These are phyloP conservation scores for zebrafish (Danio rerio) DNA, from an alignment of 2,113 vertebrate genomes.

Conservation along the genomic window DNA sequence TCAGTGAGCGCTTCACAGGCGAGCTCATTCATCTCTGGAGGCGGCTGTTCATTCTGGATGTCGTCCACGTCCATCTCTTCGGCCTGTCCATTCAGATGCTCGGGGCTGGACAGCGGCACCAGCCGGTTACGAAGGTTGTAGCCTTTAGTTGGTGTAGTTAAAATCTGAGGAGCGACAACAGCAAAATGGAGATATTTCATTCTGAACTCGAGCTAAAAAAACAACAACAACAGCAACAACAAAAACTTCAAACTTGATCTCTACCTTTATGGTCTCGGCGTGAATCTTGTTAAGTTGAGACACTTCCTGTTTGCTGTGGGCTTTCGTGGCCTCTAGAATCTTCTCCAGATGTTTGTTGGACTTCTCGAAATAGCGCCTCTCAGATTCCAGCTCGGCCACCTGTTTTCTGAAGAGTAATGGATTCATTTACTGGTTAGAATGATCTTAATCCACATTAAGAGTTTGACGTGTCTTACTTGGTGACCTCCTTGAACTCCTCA, in stretches of 20 bases:
- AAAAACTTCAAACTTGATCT: neutral
- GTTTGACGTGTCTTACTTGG: constrained; percentile 78
- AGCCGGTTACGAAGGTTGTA: constrained; percentile 84
- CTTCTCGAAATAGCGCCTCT: constrained; percentile 89
- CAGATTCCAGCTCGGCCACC: constrained; percentile 86
- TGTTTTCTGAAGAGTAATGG: constrained; percentile 79
- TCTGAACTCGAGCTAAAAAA: neutral
- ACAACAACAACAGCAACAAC: neutral
- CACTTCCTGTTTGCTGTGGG: constrained; percentile 86
- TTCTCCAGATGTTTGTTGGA: constrained; percentile 92
- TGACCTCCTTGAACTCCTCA: constrained; percentile 91
- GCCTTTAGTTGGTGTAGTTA: constrained; percentile 89
- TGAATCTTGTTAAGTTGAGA: constrained; percentile 91
- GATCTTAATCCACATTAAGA: neutral
- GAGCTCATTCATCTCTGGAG: constrained; percentile 87
- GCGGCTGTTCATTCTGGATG: constrained; percentile 83
- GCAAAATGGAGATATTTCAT: neutral
- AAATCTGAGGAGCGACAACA: constrained; percentile 74
- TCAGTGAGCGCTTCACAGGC: constrained; percentile 87
- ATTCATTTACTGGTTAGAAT: neutral
- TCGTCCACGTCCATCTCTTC: constrained; percentile 64
- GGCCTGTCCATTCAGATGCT: constrained; percentile 66
- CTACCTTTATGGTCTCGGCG: constrained; percentile 91
- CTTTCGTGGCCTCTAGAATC: constrained; percentile 91
- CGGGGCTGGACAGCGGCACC: constrained; percentile 81